A percentile compares a stretch with the other conserved stretches of the same genome.
phyloP scores from a whole-genome alignment of 2,888 invertebrate species.

The Folsomia manolachei region DNA sequence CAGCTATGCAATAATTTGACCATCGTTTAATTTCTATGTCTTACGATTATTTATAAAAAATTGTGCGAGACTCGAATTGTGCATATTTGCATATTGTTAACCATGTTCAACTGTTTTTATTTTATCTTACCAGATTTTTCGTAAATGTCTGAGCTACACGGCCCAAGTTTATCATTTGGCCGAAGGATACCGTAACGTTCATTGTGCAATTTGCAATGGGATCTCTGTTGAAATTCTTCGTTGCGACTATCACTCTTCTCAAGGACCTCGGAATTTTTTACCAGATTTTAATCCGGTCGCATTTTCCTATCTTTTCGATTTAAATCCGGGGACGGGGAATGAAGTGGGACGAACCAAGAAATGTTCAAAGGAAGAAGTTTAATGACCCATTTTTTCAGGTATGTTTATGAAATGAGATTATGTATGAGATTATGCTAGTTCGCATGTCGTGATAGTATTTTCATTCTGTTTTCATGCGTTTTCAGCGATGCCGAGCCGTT shows the following conservation, averaged over 20 bases:
- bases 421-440: too few relatives aligned
- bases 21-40: too few relatives aligned
- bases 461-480: too few relatives aligned
- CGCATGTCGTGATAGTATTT: too few relatives aligned
- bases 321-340: constrained; percentile 50
- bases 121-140: constrained; percentile 41
- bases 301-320: constrained; percentile 56
- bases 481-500: constrained; percentile 55
- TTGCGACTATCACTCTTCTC: constrained; percentile 50
- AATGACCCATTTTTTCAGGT: constrained; percentile 57
- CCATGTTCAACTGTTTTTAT: neutral
- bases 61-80: neutral
- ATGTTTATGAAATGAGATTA: too few relatives aligned
- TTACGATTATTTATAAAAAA: too few relatives aligned
- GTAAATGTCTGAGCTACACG: constrained; percentile 56
- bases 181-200: constrained; percentile 55
- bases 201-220: constrained; percentile 57
- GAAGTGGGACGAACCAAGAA: constrained; percentile 52
- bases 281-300: constrained; percentile 53
- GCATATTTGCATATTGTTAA: neutral
- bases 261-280: constrained; percentile 13
- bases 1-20: too few relatives aligned
- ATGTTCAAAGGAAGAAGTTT: constrained; percentile 54
- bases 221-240: constrained; percentile 53
- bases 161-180: constrained; percentile 54